Evolutionary conservation across 2,888 invertebrate genomes (phyloP).

Genomic region (Pyralis farinalis): DNA sequence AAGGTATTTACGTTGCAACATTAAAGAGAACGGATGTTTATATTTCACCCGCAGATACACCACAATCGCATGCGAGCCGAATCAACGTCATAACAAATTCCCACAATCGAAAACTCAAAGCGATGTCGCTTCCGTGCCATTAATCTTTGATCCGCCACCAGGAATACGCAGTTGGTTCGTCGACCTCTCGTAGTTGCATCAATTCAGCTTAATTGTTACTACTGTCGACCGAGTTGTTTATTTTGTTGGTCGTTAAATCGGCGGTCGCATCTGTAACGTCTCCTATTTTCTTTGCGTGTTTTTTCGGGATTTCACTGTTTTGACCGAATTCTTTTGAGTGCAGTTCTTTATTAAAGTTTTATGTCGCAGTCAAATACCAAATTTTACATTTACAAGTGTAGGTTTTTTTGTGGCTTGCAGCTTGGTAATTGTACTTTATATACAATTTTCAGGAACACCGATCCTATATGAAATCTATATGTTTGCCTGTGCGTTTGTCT

Average conservation of each 20-base stretch:
- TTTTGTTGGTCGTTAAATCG: constrained; percentile 20
- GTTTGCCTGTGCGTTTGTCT: no score
- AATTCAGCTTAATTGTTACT: constrained; percentile 65
- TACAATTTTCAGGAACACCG: no score
- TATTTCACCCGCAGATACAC: no score
- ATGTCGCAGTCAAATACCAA: no score
- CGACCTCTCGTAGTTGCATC: constrained; percentile 62
- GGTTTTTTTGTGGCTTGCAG: no score
- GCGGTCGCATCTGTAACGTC: not conserved
- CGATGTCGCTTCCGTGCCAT: constrained; percentile 1
- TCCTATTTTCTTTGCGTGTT: not conserved
- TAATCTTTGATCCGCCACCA: constrained; percentile 4
- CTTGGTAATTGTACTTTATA: no score
- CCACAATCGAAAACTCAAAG: not conserved
- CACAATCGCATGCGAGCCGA: no score
- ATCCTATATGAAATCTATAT: no score
- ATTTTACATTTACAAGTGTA: no score
- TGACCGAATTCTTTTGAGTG: not conserved
- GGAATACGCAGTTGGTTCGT: constrained; percentile 31
- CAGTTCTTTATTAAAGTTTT: not conserved
- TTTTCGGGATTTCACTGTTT: not conserved
- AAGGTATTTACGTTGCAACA: no score
- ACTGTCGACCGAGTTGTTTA: constrained; percentile 32
- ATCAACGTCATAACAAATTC: not conserved
- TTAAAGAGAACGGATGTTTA: no score